phyloP scores from a whole-genome alignment of 2,113 vertebrate species.

The Colinus virginianus region DNA sequence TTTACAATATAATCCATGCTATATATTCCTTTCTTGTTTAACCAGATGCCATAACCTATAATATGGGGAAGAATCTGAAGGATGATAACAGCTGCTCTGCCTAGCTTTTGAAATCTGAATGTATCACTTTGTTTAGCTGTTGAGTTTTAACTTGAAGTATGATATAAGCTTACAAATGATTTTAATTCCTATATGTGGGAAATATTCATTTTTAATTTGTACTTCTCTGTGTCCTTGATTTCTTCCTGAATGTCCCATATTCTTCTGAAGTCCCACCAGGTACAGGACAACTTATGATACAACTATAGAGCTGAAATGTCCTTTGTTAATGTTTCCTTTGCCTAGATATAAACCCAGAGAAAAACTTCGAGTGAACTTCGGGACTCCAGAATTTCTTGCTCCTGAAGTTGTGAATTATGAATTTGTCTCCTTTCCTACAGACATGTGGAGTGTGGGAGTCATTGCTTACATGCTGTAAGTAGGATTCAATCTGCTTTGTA shows the following conservation, averaged over 20 bases:
- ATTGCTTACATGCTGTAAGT: constrained; percentile 98
- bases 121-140: background rate
- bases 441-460: constrained; percentile 98
- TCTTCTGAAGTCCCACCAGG: background rate
- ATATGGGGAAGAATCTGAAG: constrained; percentile 6
- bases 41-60: background rate
- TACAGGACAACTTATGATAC: background rate
- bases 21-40: background rate
- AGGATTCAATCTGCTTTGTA: background rate
- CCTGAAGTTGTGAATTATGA: constrained; percentile 98
- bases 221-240: background rate
- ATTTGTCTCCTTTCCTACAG: constrained; percentile 96
- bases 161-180: background rate
- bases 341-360: constrained; percentile 94
- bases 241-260: background rate
- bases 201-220: background rate
- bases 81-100: background rate
- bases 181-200: background rate
- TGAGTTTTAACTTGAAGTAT: background rate
- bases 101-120: background rate
- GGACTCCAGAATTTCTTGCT: constrained; percentile 96
- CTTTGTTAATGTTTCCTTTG: constrained; percentile 10
- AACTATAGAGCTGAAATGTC: background rate
- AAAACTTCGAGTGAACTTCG: constrained; percentile 95
- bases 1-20: background rate